Conservation (phyloP, 2,888 invertebrate species). For the Troides aeacus region DNA sequence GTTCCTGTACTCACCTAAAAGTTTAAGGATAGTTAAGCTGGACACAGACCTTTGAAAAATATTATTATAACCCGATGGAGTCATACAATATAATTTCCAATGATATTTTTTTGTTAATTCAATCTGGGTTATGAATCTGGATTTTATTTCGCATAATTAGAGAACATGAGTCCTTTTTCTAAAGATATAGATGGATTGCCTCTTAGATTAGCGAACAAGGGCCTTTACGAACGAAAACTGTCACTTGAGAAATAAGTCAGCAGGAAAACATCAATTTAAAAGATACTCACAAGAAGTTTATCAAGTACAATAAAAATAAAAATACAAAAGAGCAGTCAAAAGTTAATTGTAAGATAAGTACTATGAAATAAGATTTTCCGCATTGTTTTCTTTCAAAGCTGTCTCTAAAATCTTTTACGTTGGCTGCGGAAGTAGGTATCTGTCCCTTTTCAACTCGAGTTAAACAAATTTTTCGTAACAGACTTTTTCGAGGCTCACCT, state of each 20-base stretch:
- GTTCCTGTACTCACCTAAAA: no score
- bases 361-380: slow-evolving; percentile 53
- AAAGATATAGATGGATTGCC: slow-evolving; percentile 1
- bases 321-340: slow-evolving; percentile 43
- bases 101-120: background rate
- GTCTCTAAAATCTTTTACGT: slow-evolving; percentile 66
- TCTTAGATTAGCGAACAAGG: background rate
- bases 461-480: slow-evolving; percentile 74
- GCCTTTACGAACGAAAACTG: background rate
- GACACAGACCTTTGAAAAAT: no score
- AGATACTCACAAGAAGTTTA: slow-evolving; percentile 17
- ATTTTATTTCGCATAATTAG: background rate
- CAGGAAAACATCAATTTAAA: slow-evolving; percentile 3
- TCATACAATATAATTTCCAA: no score
- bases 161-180: background rate
- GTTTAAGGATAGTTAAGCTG: no score
- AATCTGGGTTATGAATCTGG: background rate
- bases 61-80: no score
- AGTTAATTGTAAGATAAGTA: slow-evolving; percentile 65
- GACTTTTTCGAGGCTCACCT: slow-evolving; percentile 69
- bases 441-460: slow-evolving; percentile 69
- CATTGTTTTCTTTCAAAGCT: slow-evolving; percentile 55
- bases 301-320: slow-evolving; percentile 33
- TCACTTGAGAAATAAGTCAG: slow-evolving; percentile 3
- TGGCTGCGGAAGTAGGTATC: slow-evolving; percentile 51